A percentile compares a stretch with the other conserved stretches of the same genome.
phyloP scores from a whole-genome alignment of 2,888 invertebrate species.

The Actias luna region DNA sequence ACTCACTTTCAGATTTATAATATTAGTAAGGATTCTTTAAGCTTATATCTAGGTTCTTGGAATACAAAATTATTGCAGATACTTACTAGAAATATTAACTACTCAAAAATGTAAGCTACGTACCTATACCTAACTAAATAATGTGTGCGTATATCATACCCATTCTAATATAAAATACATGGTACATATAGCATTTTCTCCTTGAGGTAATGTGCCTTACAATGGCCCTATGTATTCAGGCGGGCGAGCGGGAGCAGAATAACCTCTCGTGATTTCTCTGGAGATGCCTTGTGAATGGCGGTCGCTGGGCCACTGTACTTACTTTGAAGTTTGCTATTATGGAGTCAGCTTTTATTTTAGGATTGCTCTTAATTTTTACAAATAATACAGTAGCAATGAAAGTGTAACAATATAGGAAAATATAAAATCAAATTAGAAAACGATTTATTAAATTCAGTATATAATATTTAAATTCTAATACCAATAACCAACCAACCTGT shows the following conservation, averaged over 20 bases:
- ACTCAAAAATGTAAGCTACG: constrained; percentile 1
- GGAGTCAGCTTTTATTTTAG: constrained; percentile 32
- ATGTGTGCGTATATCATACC: constrained; percentile 14
- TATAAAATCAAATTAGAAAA: too few species aligned
- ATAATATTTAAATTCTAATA: too few species aligned
- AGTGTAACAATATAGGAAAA: too few species aligned
- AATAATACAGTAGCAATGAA: too few species aligned
- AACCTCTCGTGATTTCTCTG: constrained; percentile 63
- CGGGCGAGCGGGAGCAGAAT: constrained; percentile 41
- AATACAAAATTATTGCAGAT: background rate
- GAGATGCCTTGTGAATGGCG: constrained; percentile 59
- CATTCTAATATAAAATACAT: constrained; percentile 28
- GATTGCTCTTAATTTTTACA: too few species aligned
- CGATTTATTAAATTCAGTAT: too few species aligned
- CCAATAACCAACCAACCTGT: too few species aligned
- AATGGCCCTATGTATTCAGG: constrained; percentile 47
- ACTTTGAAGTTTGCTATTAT: constrained; percentile 27
- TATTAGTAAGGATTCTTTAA: too few species aligned
- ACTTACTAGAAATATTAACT: background rate
- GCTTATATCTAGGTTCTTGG: too few species aligned
- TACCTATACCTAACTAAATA: constrained; percentile 13
- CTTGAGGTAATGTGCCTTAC: constrained; percentile 38
- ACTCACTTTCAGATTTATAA: too few species aligned
- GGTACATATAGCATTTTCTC: constrained; percentile 33
- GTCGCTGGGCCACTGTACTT: constrained; percentile 51